phyloP scores from a whole-genome alignment of 2,888 invertebrate genomes.

The Taphrorychus bicolor region DNA sequence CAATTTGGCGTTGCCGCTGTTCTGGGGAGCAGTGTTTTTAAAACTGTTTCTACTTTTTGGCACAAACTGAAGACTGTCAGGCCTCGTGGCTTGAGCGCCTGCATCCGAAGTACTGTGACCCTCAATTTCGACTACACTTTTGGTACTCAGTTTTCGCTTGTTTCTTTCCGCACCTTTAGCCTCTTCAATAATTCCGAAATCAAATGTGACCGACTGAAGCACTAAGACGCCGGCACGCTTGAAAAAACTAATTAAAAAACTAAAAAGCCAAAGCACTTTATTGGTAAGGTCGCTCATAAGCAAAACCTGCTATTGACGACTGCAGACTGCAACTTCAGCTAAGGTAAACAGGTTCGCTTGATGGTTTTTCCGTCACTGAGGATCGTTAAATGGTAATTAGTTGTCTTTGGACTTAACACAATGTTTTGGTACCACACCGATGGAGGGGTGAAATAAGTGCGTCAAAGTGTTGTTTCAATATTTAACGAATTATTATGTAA shows the following conservation, averaged over 20 bases:
- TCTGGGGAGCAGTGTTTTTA: conserved; percentile 12
- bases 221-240: neutral
- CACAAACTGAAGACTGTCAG: conserved; percentile 17
- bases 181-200: neutral
- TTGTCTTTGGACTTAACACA: neutral
- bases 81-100: conserved; percentile 6
- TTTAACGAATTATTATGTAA: no score
- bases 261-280: neutral
- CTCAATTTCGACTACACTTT: neutral
- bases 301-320: neutral
- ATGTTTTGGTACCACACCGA: neutral
- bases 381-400: neutral
- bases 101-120: neutral
- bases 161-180: neutral
- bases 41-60: conserved; percentile 23
- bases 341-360: neutral
- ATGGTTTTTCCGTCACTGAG: neutral
- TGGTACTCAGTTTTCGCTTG: neutral
- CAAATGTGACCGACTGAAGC: neutral
- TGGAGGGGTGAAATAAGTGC: neutral
- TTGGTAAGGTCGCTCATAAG: conserved; percentile 6
- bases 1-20: neutral
- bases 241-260: conserved; percentile 5
- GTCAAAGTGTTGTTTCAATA: neutral
- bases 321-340: neutral